Evolutionary conservation across 2,113 vertebrate species (phyloP).

Genomic region (Catharus minimus): DNA sequence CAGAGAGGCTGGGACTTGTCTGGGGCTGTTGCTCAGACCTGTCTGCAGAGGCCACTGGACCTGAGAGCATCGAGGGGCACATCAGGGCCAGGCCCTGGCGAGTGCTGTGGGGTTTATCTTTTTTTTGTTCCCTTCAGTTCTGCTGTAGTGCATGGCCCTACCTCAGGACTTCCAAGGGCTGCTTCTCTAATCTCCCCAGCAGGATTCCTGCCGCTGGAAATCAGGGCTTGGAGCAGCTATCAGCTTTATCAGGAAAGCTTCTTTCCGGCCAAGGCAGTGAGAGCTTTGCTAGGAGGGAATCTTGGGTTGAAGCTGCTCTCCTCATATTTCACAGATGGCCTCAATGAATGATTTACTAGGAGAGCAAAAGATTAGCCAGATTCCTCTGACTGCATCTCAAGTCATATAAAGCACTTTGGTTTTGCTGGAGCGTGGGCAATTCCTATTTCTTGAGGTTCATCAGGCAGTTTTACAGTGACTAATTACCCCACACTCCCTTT

Average conservation of each 20-base stretch:
- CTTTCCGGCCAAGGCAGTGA: slow-evolving; percentile 29
- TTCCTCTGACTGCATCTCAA: slow-evolving; percentile 25
- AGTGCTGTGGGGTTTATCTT: rapidly evolving
- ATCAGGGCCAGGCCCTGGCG: neutral
- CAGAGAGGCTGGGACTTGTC: neutral
- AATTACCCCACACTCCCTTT: neutral
- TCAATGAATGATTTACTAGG: slow-evolving; percentile 63
- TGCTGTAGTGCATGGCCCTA: neutral
- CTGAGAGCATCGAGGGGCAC: rapidly evolving
- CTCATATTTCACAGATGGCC: slow-evolving; percentile 63
- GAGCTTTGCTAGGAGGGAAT: neutral
- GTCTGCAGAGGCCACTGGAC: neutral
- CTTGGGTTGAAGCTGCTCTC: slow-evolving; percentile 34
- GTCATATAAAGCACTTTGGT: neutral
- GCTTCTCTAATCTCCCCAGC: slow-evolving; percentile 21
- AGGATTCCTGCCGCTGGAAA: slow-evolving; percentile 45
- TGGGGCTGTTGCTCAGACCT: neutral
- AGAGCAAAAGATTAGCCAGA: slow-evolving; percentile 63
- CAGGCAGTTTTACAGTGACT: neutral
- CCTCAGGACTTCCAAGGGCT: neutral
- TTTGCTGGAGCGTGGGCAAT: neutral
- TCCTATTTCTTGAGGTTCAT: neutral
- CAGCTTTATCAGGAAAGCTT: slow-evolving; percentile 53
- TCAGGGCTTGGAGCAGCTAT: slow-evolving; percentile 27
- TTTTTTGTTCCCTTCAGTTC: neutral